These are phyloP conservation scores for Sceliomorpha sp. DNA, from an alignment of 2,888 invertebrate genomes.

Conservation along the genomic window DNA sequence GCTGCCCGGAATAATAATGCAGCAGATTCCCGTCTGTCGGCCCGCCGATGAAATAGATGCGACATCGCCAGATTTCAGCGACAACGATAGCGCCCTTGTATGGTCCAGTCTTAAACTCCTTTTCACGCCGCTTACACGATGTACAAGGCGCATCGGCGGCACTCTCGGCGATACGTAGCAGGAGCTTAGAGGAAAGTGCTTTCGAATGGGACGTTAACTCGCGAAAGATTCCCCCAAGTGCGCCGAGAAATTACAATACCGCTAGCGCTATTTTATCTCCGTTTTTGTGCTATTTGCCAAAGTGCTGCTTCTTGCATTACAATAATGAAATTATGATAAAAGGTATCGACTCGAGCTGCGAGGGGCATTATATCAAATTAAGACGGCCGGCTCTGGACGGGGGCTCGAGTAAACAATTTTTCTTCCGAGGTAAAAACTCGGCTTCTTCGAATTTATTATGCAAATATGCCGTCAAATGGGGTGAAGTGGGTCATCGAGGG, in stretches of 20 bases:
- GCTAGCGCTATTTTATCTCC: constrained; percentile 14
- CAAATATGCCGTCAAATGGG: too few relatives aligned
- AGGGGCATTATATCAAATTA: too few relatives aligned
- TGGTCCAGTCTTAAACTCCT: constrained; percentile 41
- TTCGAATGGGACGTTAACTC: constrained; percentile 50
- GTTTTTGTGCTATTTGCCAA: constrained; percentile 9
- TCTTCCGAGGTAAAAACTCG: too few relatives aligned
- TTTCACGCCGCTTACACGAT: constrained; percentile 16
- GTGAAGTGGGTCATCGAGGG: too few relatives aligned
- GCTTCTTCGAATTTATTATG: too few relatives aligned
- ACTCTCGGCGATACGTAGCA: constrained; percentile 39
- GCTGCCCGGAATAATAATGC: too few relatives aligned
- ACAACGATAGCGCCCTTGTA: constrained; percentile 21
- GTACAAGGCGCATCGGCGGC: constrained; percentile 42
- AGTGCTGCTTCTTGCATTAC: constrained; percentile 19
- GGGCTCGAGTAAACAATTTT: too few relatives aligned
- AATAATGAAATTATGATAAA: constrained; percentile 37
- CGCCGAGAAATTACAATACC: constrained; percentile 31
- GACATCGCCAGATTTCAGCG: constrained; percentile 33
- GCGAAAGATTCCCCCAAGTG: constrained; percentile 47
- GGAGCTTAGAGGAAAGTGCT: constrained; percentile 44
- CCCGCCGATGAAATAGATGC: too few relatives aligned
- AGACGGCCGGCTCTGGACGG: too few relatives aligned
- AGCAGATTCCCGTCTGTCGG: too few relatives aligned
- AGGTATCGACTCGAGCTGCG: constrained; percentile 13